Evolutionary conservation across 2,113 vertebrate genomes (phyloP).

Genomic region (Plectropomus leopardus): DNA sequence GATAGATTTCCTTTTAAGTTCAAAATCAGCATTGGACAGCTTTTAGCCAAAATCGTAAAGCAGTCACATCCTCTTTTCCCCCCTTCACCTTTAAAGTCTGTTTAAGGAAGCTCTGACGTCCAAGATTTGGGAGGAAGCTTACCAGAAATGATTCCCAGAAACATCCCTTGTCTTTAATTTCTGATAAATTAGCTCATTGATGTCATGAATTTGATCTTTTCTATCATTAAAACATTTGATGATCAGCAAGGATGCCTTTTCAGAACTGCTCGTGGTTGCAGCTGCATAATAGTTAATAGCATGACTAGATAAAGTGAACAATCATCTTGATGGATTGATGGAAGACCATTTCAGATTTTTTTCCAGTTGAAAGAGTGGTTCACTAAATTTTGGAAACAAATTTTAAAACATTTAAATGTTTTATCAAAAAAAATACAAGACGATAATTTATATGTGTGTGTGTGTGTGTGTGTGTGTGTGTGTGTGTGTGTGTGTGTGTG

Average conservation of each 20-base stretch:
- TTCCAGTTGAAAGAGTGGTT: background rate
- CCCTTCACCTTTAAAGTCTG: background rate
- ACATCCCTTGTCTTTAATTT: background rate
- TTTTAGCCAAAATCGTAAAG: too few relatives aligned
- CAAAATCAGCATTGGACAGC: background rate
- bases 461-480: too few relatives aligned
- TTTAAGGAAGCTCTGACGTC: background rate
- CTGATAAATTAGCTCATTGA: background rate
- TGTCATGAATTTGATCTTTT: background rate
- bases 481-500: too few relatives aligned
- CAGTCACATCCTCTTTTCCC: background rate
- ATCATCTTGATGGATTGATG: background rate
- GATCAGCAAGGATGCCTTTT: background rate
- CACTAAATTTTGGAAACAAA: background rate
- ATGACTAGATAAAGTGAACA: background rate
- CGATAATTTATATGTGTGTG: too few relatives aligned
- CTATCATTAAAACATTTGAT: background rate
- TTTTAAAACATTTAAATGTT: background rate
- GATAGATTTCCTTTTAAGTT: too few relatives aligned
- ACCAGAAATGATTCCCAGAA: background rate
- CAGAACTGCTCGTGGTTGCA: background rate
- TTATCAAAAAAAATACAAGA: too few relatives aligned
- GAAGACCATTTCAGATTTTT: background rate
- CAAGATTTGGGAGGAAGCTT: background rate
- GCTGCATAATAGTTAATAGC: background rate